Conservation (phyloP, 2,113 vertebrate species). For the Struthidea cinerea region DNA sequence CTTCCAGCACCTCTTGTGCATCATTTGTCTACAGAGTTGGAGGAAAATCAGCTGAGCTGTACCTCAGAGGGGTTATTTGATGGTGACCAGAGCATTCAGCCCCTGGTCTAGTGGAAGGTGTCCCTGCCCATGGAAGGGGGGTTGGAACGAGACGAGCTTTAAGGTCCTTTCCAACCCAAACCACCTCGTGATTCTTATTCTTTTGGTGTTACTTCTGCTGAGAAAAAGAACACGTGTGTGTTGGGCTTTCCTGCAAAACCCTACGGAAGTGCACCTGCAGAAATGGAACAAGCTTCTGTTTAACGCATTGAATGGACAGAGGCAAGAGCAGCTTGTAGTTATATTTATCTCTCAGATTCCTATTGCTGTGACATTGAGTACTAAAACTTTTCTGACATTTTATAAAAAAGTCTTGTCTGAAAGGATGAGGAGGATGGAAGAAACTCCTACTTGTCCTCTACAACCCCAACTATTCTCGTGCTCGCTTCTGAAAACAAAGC, state of each 20-base stretch:
- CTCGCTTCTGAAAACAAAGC: background rate
- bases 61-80: background rate
- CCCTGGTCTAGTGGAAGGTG: background rate
- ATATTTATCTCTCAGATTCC: background rate
- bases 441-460: background rate
- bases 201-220: background rate
- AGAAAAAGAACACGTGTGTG: background rate
- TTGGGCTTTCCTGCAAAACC: background rate
- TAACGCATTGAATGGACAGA: background rate
- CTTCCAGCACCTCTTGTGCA: background rate
- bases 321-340: background rate
- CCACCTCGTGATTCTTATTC: background rate
- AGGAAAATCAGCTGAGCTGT: background rate
- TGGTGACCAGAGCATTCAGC: background rate
- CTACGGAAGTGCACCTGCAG: background rate
- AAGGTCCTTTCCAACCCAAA: background rate
- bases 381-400: background rate
- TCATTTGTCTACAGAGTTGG: background rate
- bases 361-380: background rate
- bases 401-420: background rate
- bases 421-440: background rate
- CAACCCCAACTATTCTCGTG: background rate
- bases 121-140: background rate
- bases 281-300: background rate
- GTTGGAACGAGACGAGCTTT: background rate